A percentile compares a stretch with the other conserved stretches of the same genome.
Evolutionary conservation across 2,113 vertebrate species (phyloP).

Genomic region (Microcebus tavaratra): DNA sequence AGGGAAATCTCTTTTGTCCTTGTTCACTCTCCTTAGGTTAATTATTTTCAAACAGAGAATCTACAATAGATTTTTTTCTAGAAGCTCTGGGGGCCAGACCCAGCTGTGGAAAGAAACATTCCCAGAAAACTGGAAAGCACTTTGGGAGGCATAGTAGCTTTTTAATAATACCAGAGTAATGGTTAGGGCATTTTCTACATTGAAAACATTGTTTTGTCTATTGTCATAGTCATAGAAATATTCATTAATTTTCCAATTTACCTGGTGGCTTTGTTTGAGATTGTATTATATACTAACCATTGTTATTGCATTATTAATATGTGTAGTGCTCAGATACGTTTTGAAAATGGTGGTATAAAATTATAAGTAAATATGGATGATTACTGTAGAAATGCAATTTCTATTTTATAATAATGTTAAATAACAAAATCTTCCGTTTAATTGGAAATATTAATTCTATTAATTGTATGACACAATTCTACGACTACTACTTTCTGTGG

Average conservation of each 20-base stretch:
- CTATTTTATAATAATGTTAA: background rate
- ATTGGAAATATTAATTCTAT: background rate
- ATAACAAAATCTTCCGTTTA: background rate
- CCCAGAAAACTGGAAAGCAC: background rate
- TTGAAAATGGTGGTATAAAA: background rate
- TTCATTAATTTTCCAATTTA: constrained; percentile 1
- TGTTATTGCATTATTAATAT: background rate
- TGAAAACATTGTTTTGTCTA: background rate
- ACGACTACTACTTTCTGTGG: background rate
- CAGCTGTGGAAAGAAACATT: constrained; percentile 46
- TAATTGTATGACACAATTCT: background rate
- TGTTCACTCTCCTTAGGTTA: constrained; percentile 60
- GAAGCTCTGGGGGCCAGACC: constrained; percentile 26
- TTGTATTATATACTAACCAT: background rate
- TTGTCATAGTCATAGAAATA: background rate
- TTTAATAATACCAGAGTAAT: background rate
- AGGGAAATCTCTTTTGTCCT: constrained; percentile 40
- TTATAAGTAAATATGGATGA: background rate
- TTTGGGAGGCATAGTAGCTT: background rate
- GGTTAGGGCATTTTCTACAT: background rate
- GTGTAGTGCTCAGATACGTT: background rate
- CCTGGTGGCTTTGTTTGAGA: background rate
- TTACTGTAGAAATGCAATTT: constrained; percentile 1
- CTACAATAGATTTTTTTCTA: background rate
- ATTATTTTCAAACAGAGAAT: constrained; percentile 60